Conservation (phyloP, 2,113 vertebrate species). For the Hippocampus guttulatus region DNA sequence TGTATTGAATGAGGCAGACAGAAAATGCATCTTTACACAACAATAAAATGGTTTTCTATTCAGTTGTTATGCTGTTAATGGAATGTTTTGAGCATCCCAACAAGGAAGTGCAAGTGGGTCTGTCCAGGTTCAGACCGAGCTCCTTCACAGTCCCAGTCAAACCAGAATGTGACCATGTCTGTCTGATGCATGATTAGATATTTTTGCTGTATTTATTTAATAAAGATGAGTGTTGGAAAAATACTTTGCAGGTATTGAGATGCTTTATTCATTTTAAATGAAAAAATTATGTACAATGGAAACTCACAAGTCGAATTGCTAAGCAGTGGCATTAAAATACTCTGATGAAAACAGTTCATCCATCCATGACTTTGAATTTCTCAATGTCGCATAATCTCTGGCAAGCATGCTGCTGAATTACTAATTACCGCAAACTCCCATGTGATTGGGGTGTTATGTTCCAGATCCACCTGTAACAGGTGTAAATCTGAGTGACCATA, state of each 20-base stretch:
- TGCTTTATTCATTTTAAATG: neutral
- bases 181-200: conserved; percentile 72
- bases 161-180: conserved; percentile 54
- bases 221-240: conserved; percentile 62
- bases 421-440: too few species aligned
- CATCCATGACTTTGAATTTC: too few species aligned
- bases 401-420: too few species aligned
- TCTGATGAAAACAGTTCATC: too few species aligned
- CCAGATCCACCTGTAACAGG: too few species aligned
- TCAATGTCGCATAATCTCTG: too few species aligned
- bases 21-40: conserved; percentile 23
- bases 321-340: neutral
- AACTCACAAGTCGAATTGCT: neutral
- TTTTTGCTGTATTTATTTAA: conserved; percentile 72
- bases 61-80: conserved; percentile 53
- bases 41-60: conserved; percentile 50
- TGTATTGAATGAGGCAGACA: conserved; percentile 34
- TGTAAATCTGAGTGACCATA: too few species aligned
- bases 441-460: too few species aligned
- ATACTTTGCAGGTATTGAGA: neutral
- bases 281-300: neutral
- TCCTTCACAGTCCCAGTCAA: conserved; percentile 56
- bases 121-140: conserved; percentile 68
- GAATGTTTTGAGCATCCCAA: conserved; percentile 48
- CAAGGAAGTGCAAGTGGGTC: conserved; percentile 47